These are phyloP conservation scores for Microcebus ravelobensis DNA, from an alignment of 2,113 vertebrate genomes.

Conservation along the genomic window DNA sequence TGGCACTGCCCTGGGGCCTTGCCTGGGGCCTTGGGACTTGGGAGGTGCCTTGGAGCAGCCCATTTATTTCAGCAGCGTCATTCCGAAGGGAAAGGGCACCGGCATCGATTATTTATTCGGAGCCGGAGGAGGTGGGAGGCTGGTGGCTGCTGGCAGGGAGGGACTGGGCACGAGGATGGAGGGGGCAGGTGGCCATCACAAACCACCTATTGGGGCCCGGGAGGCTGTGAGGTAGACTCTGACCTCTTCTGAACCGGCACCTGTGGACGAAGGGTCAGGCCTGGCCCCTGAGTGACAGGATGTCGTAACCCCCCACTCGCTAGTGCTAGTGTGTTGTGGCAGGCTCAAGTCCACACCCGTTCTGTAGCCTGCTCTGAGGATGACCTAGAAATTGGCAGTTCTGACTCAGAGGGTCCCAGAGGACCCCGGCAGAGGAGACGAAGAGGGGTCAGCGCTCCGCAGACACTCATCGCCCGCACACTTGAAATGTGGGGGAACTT, in stretches of 20 bases:
- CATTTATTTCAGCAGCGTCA: conserved; percentile 76
- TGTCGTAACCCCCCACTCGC: background rate
- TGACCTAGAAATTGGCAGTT: conserved; percentile 71
- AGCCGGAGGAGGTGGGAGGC: conserved; percentile 26
- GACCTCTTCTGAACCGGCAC: conserved; percentile 7
- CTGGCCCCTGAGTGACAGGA: background rate
- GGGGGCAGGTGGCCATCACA: background rate
- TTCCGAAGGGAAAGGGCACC: conserved; percentile 56
- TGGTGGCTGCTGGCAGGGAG: background rate
- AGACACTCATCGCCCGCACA: rapidly evolving
- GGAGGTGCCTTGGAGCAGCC: conserved; percentile 15
- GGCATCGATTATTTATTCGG: conserved; percentile 57
- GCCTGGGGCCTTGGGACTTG: background rate
- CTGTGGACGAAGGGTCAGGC: background rate
- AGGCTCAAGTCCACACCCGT: background rate
- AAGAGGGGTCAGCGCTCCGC: background rate
- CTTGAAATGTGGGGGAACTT: background rate
- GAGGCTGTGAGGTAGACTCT: background rate
- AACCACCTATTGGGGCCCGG: background rate
- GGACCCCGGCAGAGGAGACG: background rate
- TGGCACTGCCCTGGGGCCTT: background rate
- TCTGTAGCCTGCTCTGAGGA: background rate
- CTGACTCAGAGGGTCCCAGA: conserved; percentile 49
- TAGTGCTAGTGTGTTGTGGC: background rate
- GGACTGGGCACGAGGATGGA: background rate